Evolutionary conservation across 92 coral and sea anemone species (phyloP).

Genomic region (Blastomussa wellsi): DNA sequence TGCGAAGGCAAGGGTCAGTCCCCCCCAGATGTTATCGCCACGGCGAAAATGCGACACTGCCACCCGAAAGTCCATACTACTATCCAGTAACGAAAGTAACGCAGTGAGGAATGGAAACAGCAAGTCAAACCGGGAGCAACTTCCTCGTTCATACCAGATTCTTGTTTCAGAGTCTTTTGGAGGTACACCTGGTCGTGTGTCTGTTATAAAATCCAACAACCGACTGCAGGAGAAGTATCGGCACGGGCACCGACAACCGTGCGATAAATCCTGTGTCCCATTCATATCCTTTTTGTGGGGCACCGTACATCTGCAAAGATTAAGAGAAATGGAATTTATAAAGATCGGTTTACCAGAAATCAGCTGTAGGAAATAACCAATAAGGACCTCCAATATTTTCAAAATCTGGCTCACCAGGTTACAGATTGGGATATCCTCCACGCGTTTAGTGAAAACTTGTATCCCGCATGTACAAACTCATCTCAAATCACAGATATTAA

Average conservation of each 20-base stretch:
- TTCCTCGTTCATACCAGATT: constrained; percentile 48
- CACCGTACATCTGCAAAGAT: background rate
- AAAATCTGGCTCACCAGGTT: background rate
- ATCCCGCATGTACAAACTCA: background rate
- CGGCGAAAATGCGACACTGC: constrained; percentile 35
- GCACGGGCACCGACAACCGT: constrained; percentile 2
- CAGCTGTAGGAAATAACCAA: too few relatives aligned
- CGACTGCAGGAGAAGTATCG: background rate
- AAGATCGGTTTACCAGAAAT: background rate
- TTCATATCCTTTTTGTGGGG: background rate
- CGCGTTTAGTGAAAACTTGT: background rate
- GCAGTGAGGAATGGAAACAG: constrained; percentile 40
- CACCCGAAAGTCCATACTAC: constrained; percentile 33
- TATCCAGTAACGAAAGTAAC: constrained; percentile 26
- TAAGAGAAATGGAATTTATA: background rate
- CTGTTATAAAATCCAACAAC: constrained; percentile 24
- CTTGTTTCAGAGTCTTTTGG: constrained; percentile 42
- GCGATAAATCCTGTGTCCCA: constrained; percentile 4
- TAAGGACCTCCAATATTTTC: background rate
- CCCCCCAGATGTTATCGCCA: constrained; percentile 37
- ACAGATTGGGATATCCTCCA: background rate
- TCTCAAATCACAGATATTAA: background rate
- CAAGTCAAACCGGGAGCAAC: constrained; percentile 45
- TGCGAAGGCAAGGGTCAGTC: constrained; percentile 28
- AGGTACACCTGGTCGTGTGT: constrained; percentile 26